phyloP scores from a whole-genome alignment of 2,888 invertebrate genomes.

The Chironomus tentans region DNA sequence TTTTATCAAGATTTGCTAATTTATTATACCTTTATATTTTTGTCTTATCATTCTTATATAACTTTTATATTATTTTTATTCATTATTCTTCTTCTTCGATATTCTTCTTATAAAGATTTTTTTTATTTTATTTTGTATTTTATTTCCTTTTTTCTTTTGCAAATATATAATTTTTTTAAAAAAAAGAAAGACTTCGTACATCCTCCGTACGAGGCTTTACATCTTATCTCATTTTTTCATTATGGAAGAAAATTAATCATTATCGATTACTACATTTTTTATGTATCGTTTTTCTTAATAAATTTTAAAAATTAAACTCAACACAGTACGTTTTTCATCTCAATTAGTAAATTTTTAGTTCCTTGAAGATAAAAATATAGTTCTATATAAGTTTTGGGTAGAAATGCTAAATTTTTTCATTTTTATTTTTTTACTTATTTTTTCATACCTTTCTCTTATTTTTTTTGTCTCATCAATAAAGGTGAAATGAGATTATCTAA shows the following conservation, averaged over 20 bases:
- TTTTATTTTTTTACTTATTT: too few relatives aligned
- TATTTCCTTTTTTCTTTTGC: slow-evolving; percentile 5
- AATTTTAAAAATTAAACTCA: background rate
- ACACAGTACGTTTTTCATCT: background rate
- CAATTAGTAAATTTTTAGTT: background rate
- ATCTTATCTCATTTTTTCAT: background rate
- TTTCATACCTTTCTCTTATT: background rate
- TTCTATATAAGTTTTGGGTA: background rate
- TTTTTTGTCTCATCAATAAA: background rate
- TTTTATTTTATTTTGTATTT: too few relatives aligned
- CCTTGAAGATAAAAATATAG: background rate
- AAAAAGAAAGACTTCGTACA: slow-evolving; percentile 9
- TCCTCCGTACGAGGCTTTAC: background rate
- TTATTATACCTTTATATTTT: background rate
- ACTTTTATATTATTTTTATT: background rate
- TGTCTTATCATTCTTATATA: slow-evolving; percentile 16
- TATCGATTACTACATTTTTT: slow-evolving; percentile 10
- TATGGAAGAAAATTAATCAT: slow-evolving; percentile 22
- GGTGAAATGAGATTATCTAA: background rate
- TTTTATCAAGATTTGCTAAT: slow-evolving; percentile 6
- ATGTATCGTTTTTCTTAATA: background rate
- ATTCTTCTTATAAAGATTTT: slow-evolving; percentile 24
- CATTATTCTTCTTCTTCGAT: slow-evolving; percentile 1
- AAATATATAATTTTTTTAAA: slow-evolving; percentile 15
- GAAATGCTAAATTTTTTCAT: background rate